A percentile compares a stretch with the other conserved stretches of the same genome.
These are phyloP conservation scores for Drosophila paracracens DNA, from an alignment of 2,888 invertebrate species.

Conservation along the genomic window DNA sequence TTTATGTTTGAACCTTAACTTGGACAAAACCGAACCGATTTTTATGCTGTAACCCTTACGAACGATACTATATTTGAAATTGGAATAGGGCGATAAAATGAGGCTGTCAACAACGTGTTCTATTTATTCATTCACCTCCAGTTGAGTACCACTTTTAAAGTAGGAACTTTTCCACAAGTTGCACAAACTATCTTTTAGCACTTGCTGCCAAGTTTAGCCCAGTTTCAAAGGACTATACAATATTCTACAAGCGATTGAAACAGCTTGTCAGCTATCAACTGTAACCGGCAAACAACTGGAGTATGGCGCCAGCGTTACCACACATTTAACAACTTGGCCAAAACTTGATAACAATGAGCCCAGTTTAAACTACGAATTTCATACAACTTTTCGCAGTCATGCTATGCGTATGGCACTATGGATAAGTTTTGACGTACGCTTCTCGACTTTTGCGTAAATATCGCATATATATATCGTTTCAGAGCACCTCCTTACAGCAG, in stretches of 20 bases:
- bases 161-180: not conserved
- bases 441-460: constrained; percentile 7
- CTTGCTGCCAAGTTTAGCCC: not conserved
- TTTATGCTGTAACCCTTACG: not conserved
- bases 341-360: constrained; percentile 43
- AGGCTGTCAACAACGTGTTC: not conserved
- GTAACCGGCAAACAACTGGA: constrained; percentile 20
- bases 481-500: not conserved
- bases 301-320: constrained; percentile 10
- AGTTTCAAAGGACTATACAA: not conserved
- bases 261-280: constrained; percentile 10
- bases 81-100: not conserved
- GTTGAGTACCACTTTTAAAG: not conserved
- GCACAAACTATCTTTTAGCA: constrained; percentile 4
- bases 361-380: constrained; percentile 13
- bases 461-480: not conserved
- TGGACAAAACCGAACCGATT: not conserved
- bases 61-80: not conserved
- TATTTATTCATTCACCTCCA: not conserved
- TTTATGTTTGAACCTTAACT: not conserved
- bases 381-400: constrained; percentile 34
- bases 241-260: not conserved
- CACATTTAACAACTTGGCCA: constrained; percentile 33
- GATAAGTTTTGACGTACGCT: constrained; percentile 20
- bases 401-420: not conserved